Evolutionary conservation across 1,140 invertebrate species (phyloP), one percentile per base, ranked within the genome.

Genomic region (Condylostylus longicornis): DNA sequence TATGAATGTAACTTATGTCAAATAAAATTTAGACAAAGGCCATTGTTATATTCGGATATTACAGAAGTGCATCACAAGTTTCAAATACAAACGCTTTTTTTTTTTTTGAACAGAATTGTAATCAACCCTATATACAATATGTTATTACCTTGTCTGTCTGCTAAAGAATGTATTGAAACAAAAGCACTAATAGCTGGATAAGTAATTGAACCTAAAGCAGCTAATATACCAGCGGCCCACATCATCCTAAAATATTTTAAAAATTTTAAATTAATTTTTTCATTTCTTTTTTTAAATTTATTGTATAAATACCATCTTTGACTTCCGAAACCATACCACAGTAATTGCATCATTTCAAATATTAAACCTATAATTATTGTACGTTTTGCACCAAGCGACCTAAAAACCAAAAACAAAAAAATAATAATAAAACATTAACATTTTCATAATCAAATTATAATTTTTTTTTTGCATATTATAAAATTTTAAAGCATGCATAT

Each of bases 181-280:
- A 95, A 98, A 22, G 95, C 86, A 65, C 89, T 95, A 51, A 99
- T 98, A n/a, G 94, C 90, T 33, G 96, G 95, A 69, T 99, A 99
- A 1, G 93, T 94, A 45, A 98, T 80, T 41, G 82, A 86, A 44
- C 88, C 93, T 38, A 98, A 72, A 10, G 93, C 88, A 27, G 95
- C 94, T 38, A 99, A 69, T 43, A 93, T 73, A 36, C 95, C 95
- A 33, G 93, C 94, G 22, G 82, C 82, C 95, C 95, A 98, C 86
- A 98, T 97, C 80, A 98, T 95, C 88, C 83, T 87, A 47, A 18
- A 65, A 58, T 42, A 10, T 41, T 43, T 38, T 14, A 22, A 15
- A 33, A 33, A n/a, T 3, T 17, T 2, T 22, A 22, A 18, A 21
- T 39, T 13, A 32, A 6, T 14, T 22, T 12, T 41, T 9, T n/a